These are phyloP conservation scores for Schrankia costaestrigalis DNA, from an alignment of 2,888 invertebrate species.

Conservation along the genomic window DNA sequence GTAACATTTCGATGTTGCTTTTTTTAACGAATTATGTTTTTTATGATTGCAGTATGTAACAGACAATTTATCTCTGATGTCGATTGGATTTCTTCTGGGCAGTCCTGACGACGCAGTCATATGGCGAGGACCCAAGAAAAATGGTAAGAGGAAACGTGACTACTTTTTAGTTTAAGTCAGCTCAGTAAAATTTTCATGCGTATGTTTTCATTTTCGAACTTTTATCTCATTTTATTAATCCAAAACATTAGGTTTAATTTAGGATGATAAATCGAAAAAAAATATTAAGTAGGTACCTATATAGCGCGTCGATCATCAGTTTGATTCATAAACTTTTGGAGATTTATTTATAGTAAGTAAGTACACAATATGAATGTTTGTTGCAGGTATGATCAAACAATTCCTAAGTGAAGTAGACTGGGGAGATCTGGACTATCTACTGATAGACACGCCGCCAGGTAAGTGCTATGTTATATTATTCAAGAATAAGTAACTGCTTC, in stretches of 20 bases:
- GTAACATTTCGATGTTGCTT: too few species aligned
- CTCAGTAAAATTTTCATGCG: neutral
- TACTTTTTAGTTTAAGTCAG: neutral
- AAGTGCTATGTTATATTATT: too few species aligned
- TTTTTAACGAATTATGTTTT: constrained; percentile 6
- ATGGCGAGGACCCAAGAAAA: constrained; percentile 99
- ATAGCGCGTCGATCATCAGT: too few species aligned
- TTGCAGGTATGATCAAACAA: constrained; percentile 93
- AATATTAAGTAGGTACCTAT: too few species aligned
- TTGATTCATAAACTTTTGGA: too few species aligned
- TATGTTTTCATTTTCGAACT: too few species aligned
- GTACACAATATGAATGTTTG: constrained; percentile 1
- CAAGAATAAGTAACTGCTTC: too few species aligned
- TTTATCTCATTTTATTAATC: too few species aligned
- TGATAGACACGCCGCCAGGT: constrained; percentile 97
- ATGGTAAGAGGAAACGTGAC: constrained; percentile 81
- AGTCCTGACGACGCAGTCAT: constrained; percentile 97
- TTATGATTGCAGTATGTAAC: constrained; percentile 86
- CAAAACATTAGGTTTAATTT: too few species aligned
- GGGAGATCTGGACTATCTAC: constrained; percentile 93
- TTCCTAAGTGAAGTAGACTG: constrained; percentile 97
- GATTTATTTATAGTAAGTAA: too few species aligned
- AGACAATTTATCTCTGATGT: constrained; percentile 98
- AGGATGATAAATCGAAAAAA: too few species aligned
- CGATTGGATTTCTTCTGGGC: constrained; percentile 94